A percentile compares a stretch with the other conserved stretches of the same genome.
These are phyloP conservation scores for Atopsyche davidsoni DNA, from an alignment of 1,140 invertebrate genomes.

Conservation along the genomic window DNA sequence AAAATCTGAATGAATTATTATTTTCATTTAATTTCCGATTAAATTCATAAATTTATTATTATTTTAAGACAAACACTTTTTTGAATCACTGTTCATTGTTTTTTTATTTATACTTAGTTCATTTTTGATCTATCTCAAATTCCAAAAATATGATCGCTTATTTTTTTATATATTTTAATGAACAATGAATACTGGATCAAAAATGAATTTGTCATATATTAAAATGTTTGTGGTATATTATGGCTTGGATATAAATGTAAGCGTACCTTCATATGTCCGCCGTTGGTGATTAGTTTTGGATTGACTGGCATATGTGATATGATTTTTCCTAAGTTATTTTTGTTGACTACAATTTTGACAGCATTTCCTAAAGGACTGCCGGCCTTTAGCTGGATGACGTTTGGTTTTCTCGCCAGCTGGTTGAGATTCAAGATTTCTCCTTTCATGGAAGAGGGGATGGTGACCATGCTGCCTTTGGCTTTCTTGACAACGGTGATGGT, in stretches of 20 bases:
- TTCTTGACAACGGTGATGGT: slow-evolving; percentile 23
- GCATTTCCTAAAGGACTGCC: slow-evolving; percentile 16
- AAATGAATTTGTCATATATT: too few species aligned
- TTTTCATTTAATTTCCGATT: too few species aligned
- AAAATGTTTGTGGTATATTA: too few species aligned
- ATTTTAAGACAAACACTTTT: too few species aligned
- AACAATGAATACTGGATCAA: too few species aligned
- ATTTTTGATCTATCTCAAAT: too few species aligned
- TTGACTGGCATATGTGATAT: slow-evolving; percentile 11
- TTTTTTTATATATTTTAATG: not conserved
- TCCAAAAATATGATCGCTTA: not conserved
- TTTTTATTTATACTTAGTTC: not conserved
- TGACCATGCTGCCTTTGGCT: slow-evolving; percentile 9
- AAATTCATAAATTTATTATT: too few species aligned
- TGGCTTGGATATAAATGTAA: not conserved
- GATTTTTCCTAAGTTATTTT: slow-evolving; percentile 19
- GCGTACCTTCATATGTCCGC: not conserved
- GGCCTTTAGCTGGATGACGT: slow-evolving; percentile 25
- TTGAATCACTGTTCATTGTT: not conserved
- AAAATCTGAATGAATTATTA: too few species aligned
- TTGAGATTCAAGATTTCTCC: slow-evolving; percentile 21
- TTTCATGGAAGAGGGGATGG: slow-evolving; percentile 4
- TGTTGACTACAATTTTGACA: slow-evolving; percentile 25
- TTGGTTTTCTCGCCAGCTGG: slow-evolving; percentile 17
- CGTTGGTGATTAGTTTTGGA: slow-evolving; percentile 9